A percentile compares a stretch with the other conserved stretches of the same genome.
phyloP scores from a whole-genome alignment of 2,888 invertebrate species.

The Cosmia pyralina region DNA sequence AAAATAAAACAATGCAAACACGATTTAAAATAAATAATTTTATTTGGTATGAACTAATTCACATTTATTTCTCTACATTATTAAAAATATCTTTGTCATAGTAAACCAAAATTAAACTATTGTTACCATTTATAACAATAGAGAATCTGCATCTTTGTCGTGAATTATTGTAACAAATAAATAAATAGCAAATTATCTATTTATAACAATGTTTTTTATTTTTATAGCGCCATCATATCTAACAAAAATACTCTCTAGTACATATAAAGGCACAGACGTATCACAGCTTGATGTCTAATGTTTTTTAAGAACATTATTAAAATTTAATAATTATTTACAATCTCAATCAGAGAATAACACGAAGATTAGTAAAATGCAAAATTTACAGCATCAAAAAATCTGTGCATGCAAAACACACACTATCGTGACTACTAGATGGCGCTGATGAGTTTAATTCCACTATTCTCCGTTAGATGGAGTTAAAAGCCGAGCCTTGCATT shows the following conservation, averaged over 20 bases:
- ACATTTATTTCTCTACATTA: slow-evolving; percentile 64
- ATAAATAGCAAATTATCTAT: slow-evolving; percentile 74
- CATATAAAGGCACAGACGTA: slow-evolving; percentile 88
- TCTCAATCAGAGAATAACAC: slow-evolving; percentile 61
- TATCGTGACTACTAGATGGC: slow-evolving; percentile 79
- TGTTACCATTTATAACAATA: slow-evolving; percentile 60
- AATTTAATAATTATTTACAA: slow-evolving; percentile 75
- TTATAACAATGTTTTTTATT: slow-evolving; percentile 69
- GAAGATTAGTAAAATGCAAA: slow-evolving; percentile 58
- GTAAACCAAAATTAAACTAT: slow-evolving; percentile 51
- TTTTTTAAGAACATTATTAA: slow-evolving; percentile 71
- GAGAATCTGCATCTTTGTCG: slow-evolving; percentile 57
- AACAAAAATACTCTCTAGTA: slow-evolving; percentile 75
- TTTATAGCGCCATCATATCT: slow-evolving; percentile 83
- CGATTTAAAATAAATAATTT: slow-evolving; percentile 75
- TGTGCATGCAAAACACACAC: slow-evolving; percentile 79
- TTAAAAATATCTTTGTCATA: slow-evolving; percentile 62
- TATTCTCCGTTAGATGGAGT: slow-evolving; percentile 73
- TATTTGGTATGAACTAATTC: slow-evolving; percentile 80
- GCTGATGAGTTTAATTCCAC: slow-evolving; percentile 73
- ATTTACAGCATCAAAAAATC: slow-evolving; percentile 66
- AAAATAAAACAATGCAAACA: slow-evolving; percentile 41
- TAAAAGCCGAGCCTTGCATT: slow-evolving; percentile 89
- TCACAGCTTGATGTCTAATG: slow-evolving; percentile 87
- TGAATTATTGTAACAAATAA: slow-evolving; percentile 70